A percentile compares a stretch with the other conserved stretches of the same genome.
These are phyloP conservation scores for Leptogaster cylindrica DNA, from an alignment of 2,888 invertebrate genomes.

Conservation along the genomic window DNA sequence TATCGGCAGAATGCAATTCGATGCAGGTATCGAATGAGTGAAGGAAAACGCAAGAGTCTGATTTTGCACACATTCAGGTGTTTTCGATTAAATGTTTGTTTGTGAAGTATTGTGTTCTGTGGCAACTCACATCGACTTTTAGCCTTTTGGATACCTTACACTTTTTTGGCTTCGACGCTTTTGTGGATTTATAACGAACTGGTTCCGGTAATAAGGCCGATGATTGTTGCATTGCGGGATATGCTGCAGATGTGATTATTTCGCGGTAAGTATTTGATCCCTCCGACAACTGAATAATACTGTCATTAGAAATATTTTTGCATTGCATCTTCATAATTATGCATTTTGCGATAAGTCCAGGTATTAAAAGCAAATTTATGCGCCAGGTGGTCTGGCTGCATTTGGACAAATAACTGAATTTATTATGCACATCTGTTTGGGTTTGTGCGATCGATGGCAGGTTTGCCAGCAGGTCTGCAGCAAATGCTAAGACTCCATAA, in stretches of 20 bases:
- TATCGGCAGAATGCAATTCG: constrained; percentile 1
- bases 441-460: too few relatives aligned
- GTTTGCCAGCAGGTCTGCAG: too few relatives aligned
- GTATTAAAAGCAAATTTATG: too few relatives aligned
- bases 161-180: background rate
- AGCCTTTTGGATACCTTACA: constrained; percentile 8
- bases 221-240: background rate
- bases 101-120: constrained; percentile 13
- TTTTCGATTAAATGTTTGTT: constrained; percentile 5
- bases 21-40: constrained; percentile 20
- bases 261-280: constrained; percentile 22
- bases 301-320: too few relatives aligned
- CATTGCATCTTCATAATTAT: too few relatives aligned
- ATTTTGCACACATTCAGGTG: constrained; percentile 20
- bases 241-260: background rate
- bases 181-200: background rate
- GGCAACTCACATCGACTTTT: constrained; percentile 2
- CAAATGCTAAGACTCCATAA: too few relatives aligned
- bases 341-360: too few relatives aligned
- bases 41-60: background rate
- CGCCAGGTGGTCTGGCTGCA: too few relatives aligned
- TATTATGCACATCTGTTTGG: too few relatives aligned
- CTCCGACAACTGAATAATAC: too few relatives aligned
- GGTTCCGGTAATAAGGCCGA: background rate
- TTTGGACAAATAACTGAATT: too few relatives aligned